These are phyloP conservation scores for Phymatocera aterrima DNA, from an alignment of 2,888 invertebrate species.

Conservation along the genomic window DNA sequence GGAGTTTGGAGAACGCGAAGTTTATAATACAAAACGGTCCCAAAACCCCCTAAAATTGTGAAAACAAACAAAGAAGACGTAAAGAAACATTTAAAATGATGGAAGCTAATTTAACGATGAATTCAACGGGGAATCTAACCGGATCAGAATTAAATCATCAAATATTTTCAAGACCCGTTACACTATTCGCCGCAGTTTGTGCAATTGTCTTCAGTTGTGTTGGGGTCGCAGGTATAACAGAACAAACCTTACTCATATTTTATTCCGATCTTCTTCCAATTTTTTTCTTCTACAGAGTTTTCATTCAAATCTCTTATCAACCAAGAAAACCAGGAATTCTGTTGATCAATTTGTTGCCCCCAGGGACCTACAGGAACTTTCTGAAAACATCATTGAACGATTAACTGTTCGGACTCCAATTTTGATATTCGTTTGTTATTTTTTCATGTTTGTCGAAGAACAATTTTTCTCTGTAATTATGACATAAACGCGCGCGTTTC, in stretches of 20 bases:
- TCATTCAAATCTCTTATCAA: too few species aligned
- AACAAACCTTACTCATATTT: not conserved
- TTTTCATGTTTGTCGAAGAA: conserved; percentile 32
- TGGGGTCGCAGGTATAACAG: conserved; percentile 85
- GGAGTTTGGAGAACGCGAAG: too few species aligned
- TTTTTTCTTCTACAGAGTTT: conserved; percentile 49
- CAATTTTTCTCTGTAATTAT: too few species aligned
- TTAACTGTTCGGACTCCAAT: too few species aligned
- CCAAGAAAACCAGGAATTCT: too few species aligned
- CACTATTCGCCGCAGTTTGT: conserved; percentile 86
- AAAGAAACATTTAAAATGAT: not conserved
- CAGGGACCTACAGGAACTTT: too few species aligned
- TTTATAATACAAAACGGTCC: too few species aligned
- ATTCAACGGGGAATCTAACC: conserved; percentile 8
- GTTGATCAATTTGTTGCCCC: too few species aligned
- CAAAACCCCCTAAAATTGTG: too few species aligned
- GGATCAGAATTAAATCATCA: conserved; percentile 49
- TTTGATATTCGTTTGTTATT: too few species aligned
- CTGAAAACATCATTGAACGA: too few species aligned
- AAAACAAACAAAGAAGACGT: not conserved
- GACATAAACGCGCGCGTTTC: too few species aligned
- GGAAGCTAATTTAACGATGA: not conserved
- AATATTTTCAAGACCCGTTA: conserved; percentile 84
- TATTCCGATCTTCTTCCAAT: not conserved
- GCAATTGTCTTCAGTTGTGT: conserved; percentile 88